These are phyloP conservation scores for Lamprotornis superbus DNA, from an alignment of 2,113 vertebrate genomes.

Conservation along the genomic window DNA sequence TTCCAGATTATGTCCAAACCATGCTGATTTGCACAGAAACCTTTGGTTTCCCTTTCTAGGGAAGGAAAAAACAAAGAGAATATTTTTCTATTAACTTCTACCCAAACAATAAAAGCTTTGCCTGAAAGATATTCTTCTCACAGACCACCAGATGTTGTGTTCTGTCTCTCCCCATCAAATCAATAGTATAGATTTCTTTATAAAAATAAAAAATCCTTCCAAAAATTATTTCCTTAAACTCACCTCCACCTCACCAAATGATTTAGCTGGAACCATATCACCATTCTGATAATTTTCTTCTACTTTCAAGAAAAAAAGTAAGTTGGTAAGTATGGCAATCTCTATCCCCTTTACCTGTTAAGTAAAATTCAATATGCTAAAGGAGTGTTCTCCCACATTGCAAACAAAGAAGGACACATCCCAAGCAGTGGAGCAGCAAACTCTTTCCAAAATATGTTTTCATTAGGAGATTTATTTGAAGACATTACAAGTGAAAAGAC, in stretches of 20 bases:
- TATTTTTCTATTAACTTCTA: not conserved
- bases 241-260: not conserved
- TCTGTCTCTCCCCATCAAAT: not conserved
- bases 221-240: not conserved
- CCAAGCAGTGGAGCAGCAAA: not conserved
- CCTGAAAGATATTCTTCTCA: not conserved
- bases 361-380: not conserved
- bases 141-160: not conserved
- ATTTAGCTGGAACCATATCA: not conserved
- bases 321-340: not conserved
- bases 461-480: not conserved
- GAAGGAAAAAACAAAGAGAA: not conserved
- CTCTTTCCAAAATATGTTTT: not conserved
- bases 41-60: not conserved
- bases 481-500: not conserved
- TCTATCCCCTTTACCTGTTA: not conserved
- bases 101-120: not conserved
- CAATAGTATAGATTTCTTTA: not conserved
- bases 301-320: not conserved
- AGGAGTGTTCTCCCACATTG: not conserved
- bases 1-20: not conserved
- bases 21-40: not conserved
- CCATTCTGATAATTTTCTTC: not conserved
- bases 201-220: not conserved
- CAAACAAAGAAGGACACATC: not conserved